Evolutionary conservation across 2,888 invertebrate genomes (phyloP).

Genomic region (Gibbula magus): DNA sequence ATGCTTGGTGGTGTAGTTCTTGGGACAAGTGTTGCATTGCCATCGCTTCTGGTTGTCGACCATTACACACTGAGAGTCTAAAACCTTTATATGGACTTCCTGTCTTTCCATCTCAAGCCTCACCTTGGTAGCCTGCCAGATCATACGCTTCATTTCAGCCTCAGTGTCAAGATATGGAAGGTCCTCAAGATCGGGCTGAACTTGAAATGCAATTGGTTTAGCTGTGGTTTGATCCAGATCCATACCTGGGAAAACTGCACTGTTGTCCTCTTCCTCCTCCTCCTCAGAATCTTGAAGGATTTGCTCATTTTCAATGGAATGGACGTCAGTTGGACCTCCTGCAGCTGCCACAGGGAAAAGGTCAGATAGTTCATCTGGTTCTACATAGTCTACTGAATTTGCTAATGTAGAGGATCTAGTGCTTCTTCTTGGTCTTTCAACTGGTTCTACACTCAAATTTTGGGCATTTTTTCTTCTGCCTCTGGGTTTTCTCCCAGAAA

Average conservation of each 20-base stretch:
- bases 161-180: slow-evolving; percentile 6
- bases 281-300: neutral
- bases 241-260: neutral
- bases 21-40: slow-evolving; percentile 72
- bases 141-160: neutral
- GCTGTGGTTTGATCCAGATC: neutral
- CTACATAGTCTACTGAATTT: too few species aligned
- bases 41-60: slow-evolving; percentile 71
- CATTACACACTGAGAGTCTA: slow-evolving; percentile 69
- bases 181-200: neutral
- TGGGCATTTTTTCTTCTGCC: too few species aligned
- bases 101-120: slow-evolving; percentile 52
- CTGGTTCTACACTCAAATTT: too few species aligned
- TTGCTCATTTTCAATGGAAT: neutral
- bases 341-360: neutral
- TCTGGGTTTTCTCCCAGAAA: too few species aligned
- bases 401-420: too few species aligned
- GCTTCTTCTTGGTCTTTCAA: too few species aligned
- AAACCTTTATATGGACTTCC: slow-evolving; percentile 70
- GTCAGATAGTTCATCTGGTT: too few species aligned
- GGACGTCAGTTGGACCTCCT: neutral
- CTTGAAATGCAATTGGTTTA: neutral
- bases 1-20: slow-evolving; percentile 74
- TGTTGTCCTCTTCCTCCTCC: neutral
- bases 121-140: slow-evolving; percentile 19